Evolutionary conservation across 2,888 invertebrate genomes (phyloP).

Genomic region (Cybosia mesomella): DNA sequence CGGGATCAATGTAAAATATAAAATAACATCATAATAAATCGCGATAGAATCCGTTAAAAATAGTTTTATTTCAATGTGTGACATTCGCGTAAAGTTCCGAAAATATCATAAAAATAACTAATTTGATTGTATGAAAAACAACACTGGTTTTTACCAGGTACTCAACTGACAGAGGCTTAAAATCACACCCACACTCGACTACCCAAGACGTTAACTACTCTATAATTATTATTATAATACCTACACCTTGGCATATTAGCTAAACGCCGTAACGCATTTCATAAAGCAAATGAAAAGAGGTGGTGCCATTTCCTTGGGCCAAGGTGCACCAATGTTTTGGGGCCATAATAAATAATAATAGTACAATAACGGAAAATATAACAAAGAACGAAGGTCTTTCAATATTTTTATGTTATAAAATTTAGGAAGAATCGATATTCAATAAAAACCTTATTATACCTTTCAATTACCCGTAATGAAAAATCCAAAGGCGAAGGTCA

Average conservation of each 20-base stretch:
- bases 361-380: not conserved
- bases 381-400: not conserved
- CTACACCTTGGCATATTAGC: not conserved
- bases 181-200: too few relatives aligned
- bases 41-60: too few relatives aligned
- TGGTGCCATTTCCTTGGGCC: not conserved
- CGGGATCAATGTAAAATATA: too few relatives aligned
- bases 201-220: too few relatives aligned
- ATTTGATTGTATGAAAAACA: too few relatives aligned
- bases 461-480: conserved; percentile 7
- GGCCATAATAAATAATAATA: not conserved
- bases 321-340: not conserved
- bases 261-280: not conserved
- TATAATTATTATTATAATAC: too few relatives aligned
- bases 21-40: too few relatives aligned
- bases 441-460: conserved; percentile 4
- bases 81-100: too few relatives aligned
- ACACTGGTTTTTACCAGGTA: too few relatives aligned
- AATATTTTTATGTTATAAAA: not conserved
- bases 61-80: too few relatives aligned
- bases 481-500: conserved; percentile 11
- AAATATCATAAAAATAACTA: too few relatives aligned
- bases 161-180: too few relatives aligned
- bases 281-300: not conserved
- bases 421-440: not conserved